These are phyloP conservation scores for Aurelia sp. DNA, from an alignment of 30 jellyfish, hydroid and myxozoan genomes.

Conservation along the genomic window DNA sequence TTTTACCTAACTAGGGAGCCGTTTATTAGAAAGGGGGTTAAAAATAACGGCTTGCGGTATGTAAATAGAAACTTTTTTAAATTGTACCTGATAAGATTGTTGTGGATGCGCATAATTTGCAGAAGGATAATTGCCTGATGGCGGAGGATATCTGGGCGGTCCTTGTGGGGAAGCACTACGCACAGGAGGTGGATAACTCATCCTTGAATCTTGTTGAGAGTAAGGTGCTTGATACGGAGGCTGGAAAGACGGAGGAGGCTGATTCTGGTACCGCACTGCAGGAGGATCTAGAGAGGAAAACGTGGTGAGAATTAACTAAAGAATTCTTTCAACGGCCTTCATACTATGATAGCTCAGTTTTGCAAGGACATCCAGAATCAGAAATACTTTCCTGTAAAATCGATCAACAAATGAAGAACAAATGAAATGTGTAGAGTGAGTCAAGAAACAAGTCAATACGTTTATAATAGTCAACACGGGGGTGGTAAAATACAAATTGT, in stretches of 20 bases:
- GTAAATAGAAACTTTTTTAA: neutral
- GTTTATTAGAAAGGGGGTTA: too few relatives aligned
- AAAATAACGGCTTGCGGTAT: too few relatives aligned
- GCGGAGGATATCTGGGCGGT: slow-evolving; percentile 6
- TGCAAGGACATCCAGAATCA: too few relatives aligned
- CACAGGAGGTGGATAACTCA: slow-evolving; percentile 10
- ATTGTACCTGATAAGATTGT: slow-evolving; percentile 3
- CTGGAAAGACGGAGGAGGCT: slow-evolving; percentile 52
- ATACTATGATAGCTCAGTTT: too few relatives aligned
- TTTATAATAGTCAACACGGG: too few relatives aligned
- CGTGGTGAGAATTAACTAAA: neutral
- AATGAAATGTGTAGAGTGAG: too few relatives aligned
- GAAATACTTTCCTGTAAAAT: too few relatives aligned
- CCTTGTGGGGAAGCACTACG: neutral
- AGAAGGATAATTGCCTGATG: neutral
- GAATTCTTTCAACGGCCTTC: neutral
- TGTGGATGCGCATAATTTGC: slow-evolving; percentile 1
- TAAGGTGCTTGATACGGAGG: slow-evolving; percentile 57
- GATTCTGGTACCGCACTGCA: slow-evolving; percentile 30
- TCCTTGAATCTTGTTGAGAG: slow-evolving; percentile 18
- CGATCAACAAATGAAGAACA: too few relatives aligned
- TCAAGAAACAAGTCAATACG: too few relatives aligned
- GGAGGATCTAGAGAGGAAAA: slow-evolving; percentile 47
- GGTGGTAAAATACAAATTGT: too few relatives aligned
- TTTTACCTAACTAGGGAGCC: too few relatives aligned